These are phyloP conservation scores for Adoxophyes honmai DNA, from an alignment of 1,140 invertebrate species.

Conservation along the genomic window DNA sequence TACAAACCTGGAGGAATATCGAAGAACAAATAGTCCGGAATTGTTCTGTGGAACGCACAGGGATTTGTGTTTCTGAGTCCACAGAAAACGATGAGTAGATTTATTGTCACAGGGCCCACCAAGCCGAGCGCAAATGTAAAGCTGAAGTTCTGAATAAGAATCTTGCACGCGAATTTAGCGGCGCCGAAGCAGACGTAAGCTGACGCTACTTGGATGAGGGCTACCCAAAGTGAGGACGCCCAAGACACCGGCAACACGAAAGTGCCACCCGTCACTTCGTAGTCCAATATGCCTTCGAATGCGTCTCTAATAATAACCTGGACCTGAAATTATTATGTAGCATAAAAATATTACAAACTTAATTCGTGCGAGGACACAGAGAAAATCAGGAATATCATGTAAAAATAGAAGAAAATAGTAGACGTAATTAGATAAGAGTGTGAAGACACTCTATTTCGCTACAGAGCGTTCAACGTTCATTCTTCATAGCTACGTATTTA, in stretches of 20 bases:
- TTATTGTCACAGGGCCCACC: constrained; percentile 92
- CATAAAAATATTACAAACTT: background rate
- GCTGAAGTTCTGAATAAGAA: constrained; percentile 96
- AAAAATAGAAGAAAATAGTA: too few relatives aligned
- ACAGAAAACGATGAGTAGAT: constrained; percentile 91
- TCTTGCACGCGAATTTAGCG: constrained; percentile 96
- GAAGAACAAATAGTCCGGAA: constrained; percentile 94
- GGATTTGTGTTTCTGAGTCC: constrained; percentile 89
- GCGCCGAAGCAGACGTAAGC: constrained; percentile 92
- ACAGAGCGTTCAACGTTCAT: too few relatives aligned
- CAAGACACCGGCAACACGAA: constrained; percentile 80
- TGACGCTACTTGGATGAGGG: constrained; percentile 87
- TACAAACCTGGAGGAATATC: constrained; percentile 83
- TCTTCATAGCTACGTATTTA: too few relatives aligned
- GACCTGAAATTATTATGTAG: constrained; percentile 71
- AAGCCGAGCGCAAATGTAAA: constrained; percentile 96
- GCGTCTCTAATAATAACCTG: constrained; percentile 73
- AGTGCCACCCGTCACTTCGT: constrained; percentile 81
- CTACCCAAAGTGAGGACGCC: constrained; percentile 85
- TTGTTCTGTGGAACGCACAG: constrained; percentile 88
- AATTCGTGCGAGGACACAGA: too few relatives aligned
- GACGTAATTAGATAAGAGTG: too few relatives aligned
- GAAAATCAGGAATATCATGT: too few relatives aligned
- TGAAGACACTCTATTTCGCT: too few relatives aligned
- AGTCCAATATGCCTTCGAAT: constrained; percentile 81